phyloP scores from a whole-genome alignment of 2,888 invertebrate genomes.

The Pandemis heparana region DNA sequence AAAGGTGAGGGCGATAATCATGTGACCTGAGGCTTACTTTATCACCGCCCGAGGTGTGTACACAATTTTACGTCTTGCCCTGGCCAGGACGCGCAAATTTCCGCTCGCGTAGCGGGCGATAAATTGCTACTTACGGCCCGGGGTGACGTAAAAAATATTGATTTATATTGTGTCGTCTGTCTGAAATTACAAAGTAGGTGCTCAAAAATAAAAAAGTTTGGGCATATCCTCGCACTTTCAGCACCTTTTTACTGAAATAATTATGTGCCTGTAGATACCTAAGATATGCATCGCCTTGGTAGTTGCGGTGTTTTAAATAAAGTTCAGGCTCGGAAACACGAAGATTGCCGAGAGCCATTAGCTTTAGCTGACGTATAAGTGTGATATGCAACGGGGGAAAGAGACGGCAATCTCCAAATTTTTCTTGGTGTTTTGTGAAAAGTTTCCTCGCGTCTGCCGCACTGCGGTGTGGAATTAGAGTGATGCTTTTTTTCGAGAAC shows the following conservation, averaged over 20 bases:
- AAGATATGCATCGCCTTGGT: neutral
- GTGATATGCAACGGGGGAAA: neutral
- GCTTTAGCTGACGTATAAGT: neutral
- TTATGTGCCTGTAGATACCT: neutral
- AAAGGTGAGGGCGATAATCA: too few species aligned
- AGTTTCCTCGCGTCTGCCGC: neutral
- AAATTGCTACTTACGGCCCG: too few species aligned
- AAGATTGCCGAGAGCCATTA: too few species aligned
- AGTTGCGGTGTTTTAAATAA: neutral
- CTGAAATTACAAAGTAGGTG: neutral
- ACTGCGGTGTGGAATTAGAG: constrained; percentile 11
- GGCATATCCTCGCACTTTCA: neutral
- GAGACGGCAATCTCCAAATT: neutral
- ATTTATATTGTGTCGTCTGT: neutral
- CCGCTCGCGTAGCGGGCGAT: too few species aligned
- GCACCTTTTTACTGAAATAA: neutral
- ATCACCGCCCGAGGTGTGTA: too few species aligned
- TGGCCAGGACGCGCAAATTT: too few species aligned
- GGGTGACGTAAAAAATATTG: neutral
- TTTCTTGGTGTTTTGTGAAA: constrained; percentile 7
- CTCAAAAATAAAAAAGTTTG: neutral
- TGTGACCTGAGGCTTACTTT: too few species aligned
- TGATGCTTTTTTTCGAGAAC: constrained; percentile 21
- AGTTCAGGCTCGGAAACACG: neutral
- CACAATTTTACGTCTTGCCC: too few species aligned